phyloP scores from a whole-genome alignment of 2,888 invertebrate genomes.

The Sthenelais limicola region DNA sequence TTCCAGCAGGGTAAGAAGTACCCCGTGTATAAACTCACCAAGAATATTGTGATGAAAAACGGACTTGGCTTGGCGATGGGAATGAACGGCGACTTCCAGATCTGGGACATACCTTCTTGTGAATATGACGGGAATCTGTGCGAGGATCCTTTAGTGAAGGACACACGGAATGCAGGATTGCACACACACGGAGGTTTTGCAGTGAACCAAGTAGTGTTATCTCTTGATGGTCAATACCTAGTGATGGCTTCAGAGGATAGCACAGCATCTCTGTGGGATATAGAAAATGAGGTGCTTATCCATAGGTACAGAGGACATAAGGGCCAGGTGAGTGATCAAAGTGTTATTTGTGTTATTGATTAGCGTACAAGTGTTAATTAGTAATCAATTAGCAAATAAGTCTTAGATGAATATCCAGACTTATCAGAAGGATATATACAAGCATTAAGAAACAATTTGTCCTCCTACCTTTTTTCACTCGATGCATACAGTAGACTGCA shows the following conservation, averaged over 20 bases:
- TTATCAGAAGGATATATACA: too few species aligned
- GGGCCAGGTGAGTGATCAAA: conserved; percentile 42
- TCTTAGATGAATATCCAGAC: too few species aligned
- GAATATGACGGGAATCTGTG: conserved; percentile 51
- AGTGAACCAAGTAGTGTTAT: conserved; percentile 37
- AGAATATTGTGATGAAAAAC: conserved; percentile 42
- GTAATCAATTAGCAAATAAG: too few species aligned
- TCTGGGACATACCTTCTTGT: conserved; percentile 48
- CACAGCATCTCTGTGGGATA: conserved; percentile 47
- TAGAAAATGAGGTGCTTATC: conserved; percentile 45
- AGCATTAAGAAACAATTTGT: too few species aligned
- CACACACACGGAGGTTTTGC: conserved; percentile 46
- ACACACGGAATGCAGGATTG: conserved; percentile 44
- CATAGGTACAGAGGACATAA: conserved; percentile 45
- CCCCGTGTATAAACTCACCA: conserved; percentile 44
- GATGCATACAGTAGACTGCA: too few species aligned
- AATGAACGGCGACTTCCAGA: conserved; percentile 49
- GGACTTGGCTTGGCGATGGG: conserved; percentile 44
- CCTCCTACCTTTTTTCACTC: too few species aligned
- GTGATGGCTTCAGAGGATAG: conserved; percentile 43
- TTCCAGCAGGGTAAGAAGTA: conserved; percentile 44
- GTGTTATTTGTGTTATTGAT: not conserved
- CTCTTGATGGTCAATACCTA: conserved; percentile 46
- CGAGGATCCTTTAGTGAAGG: conserved; percentile 46
- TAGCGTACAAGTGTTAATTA: too few species aligned